Evolutionary conservation across 2,797 vertebrate genomes (phyloP), one percentile per base, ranked within the genome.

Genomic region (Diglossa cyanea): DNA sequence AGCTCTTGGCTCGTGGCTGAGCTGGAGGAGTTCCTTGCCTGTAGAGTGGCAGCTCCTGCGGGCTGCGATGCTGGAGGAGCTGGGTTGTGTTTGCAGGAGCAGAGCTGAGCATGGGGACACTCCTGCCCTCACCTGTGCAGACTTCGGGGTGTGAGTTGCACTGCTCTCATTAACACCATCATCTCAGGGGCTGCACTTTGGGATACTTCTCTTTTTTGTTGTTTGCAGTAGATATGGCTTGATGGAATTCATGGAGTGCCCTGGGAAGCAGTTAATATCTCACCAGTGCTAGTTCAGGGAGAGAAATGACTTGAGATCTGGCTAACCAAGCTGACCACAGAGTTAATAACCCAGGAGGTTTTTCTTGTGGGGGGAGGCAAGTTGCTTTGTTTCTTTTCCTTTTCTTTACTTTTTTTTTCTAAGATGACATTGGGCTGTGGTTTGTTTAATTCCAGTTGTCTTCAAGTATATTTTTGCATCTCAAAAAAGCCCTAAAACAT

Each of bases 81-180:
- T 2, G 48, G 13, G 3, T 15, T 6, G 2, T 4, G 21, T 74
- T 48, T 23, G 60, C 30, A 12, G 0, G 1, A 4, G 0, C 30
- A 10, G 55, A 47, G 50, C 57, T 63, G 78, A 63, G 44, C 2
- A 1, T 51, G 30, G 30, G 72, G 51, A 45, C 57, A 4, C n/a
- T 61, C 24, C 31, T 39, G 0, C 44, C 14, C 37, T 55, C 55
- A 50, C 48, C 57, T 63, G 24, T 81, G 44, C n/a, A 37, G 35
- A 30, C 71, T 44, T 2, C 18, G 35, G 17, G 51, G 3, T 54
- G 20, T 40, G 40, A 54, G 18, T 60, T 0, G 3, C 26, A 7
- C n/a, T 70, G 28, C 20, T 28, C 37, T 57, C 50, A 9, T 30
- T 44, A 57, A 23, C 17, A 33, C 28, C 11, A 13, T 44, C 33